phyloP scores from a whole-genome alignment of 2,113 vertebrate genomes.

The Serilophus lunatus region DNA sequence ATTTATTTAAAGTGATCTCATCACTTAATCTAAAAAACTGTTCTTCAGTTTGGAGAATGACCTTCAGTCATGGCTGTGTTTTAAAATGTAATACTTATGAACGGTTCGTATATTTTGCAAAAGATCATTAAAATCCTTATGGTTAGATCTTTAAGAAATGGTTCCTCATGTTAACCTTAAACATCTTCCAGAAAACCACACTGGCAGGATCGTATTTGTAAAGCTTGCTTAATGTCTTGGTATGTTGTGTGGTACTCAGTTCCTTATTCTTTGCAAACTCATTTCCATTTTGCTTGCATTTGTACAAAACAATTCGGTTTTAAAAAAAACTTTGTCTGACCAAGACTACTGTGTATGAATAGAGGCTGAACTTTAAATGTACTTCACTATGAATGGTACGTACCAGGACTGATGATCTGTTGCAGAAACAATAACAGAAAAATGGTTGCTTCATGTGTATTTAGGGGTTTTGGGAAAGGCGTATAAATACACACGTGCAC shows the following conservation, averaged over 20 bases:
- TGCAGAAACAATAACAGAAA: neutral
- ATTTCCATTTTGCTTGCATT: neutral
- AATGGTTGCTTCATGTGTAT: neutral
- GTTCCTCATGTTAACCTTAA: neutral
- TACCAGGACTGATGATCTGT: neutral
- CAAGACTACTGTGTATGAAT: neutral
- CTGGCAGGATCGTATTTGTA: neutral
- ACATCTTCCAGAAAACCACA: neutral
- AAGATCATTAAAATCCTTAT: neutral
- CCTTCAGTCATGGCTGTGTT: neutral
- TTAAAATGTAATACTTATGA: neutral
- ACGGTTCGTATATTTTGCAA: neutral
- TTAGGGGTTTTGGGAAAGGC: neutral
- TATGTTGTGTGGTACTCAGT: neutral
- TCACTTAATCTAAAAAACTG: neutral
- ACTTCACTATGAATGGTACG: neutral
- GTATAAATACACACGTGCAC: fast-evolving
- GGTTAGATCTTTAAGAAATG: neutral
- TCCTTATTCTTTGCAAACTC: neutral
- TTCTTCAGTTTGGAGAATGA: neutral
- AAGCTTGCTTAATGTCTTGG: neutral
- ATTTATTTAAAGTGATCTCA: neutral
- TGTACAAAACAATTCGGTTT: neutral
- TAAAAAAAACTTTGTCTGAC: neutral
- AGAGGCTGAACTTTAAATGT: neutral